phyloP scores from a whole-genome alignment of 2,797 vertebrate genomes.

The Fundulus diaphanus region DNA sequence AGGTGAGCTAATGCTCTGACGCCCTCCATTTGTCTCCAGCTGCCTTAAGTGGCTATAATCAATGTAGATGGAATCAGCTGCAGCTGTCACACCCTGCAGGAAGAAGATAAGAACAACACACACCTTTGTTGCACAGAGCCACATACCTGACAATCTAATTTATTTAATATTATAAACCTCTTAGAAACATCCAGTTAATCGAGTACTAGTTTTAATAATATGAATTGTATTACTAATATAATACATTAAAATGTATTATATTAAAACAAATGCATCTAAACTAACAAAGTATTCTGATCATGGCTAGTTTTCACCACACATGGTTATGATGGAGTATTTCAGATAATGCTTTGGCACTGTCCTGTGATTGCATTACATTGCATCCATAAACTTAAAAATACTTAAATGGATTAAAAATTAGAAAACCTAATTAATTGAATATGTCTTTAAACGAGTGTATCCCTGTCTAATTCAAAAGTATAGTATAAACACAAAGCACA shows the following conservation, averaged over 20 bases:
- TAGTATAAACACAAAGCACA: conserved; percentile 35
- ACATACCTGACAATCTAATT: neutral
- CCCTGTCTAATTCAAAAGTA: conserved; percentile 19
- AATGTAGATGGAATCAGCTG: too few species aligned
- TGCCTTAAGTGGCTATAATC: too few species aligned
- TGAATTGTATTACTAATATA: neutral
- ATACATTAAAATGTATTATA: neutral
- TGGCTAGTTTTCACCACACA: neutral
- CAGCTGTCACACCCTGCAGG: too few species aligned
- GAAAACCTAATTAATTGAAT: neutral
- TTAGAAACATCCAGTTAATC: neutral
- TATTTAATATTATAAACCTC: neutral
- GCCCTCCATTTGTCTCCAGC: too few species aligned
- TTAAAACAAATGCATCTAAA: neutral
- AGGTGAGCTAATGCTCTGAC: too few species aligned
- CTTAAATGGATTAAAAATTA: neutral
- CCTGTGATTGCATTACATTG: neutral
- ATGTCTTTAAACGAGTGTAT: neutral
- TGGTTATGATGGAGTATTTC: neutral
- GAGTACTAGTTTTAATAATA: neutral
- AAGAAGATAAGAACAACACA: too few species aligned
- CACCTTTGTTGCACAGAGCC: too few species aligned
- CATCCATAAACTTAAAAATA: neutral
- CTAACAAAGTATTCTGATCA: neutral
- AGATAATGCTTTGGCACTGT: neutral